Evolutionary conservation across 2,113 vertebrate genomes (phyloP), one percentile per base, ranked within the genome.

Genomic region (Hippocampus zosterae): DNA sequence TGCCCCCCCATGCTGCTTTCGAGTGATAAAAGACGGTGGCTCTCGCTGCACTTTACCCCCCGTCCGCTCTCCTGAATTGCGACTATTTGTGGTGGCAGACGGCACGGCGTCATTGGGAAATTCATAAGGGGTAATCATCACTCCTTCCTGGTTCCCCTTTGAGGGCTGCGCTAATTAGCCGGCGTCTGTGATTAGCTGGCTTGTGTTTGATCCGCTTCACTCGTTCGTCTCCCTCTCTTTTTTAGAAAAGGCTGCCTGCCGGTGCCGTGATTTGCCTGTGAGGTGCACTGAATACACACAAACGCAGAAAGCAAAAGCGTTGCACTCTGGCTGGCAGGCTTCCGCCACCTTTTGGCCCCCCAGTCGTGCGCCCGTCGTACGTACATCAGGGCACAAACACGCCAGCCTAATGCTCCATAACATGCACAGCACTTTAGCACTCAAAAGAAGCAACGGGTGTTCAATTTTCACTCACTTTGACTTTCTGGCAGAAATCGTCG

Each of bases 91-190:
- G 77, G 61, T 80, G 84, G 79, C 82, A 81, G 77, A 75, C 68
- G 46, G 71, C 66, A 44, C 66, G 1, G 67, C 44, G 40, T 80
- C 72, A 74, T 59, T 50, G 79, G 84, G 79, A 87, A 81, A 86
- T 86, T 87, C 84, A 87, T 71, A 67, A 75, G 84, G 73, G 82
- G 83, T 83, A 84, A 85, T 87, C 84, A 88, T 89, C 82, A 68
- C 84, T 89, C 87, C 67, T 84, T 83, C 84, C 84, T 67, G 72
- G 78, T 84, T 89, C 79, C 83, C 88, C 90, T 89, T 88, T 89
- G 88, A 89, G 88, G 79, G 81, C 83, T 64, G 84, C 23, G 16
- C 86, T 91, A 88, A 90, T 91, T 91, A 90, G 90, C 79, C 71
- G 16, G 76, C 80, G 84, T 88, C 88, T 90, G 87, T 91, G 86